phyloP scores from a whole-genome alignment of 2,888 invertebrate species.

The Eledona agricola region DNA sequence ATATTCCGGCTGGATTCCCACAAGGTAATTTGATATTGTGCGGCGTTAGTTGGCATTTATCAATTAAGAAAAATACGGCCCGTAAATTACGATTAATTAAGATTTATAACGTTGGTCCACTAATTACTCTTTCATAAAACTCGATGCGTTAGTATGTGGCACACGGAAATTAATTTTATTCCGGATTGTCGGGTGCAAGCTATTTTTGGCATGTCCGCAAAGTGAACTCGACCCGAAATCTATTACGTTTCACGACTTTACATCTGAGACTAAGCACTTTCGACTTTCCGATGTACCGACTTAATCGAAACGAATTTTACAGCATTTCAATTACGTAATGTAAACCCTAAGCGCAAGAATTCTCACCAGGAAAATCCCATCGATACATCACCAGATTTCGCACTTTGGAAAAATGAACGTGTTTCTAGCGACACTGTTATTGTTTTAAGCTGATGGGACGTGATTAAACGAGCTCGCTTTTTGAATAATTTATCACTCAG shows the following conservation, averaged over 20 bases:
- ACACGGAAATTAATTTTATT: conserved; percentile 18
- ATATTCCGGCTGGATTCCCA: conserved; percentile 2
- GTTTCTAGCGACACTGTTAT: conserved; percentile 17
- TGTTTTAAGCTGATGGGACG: conserved; percentile 27
- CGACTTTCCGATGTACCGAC: too few relatives aligned
- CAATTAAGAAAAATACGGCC: conserved; percentile 27
- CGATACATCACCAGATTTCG: neutral
- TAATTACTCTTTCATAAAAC: conserved; percentile 30
- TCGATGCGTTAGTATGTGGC: conserved; percentile 7
- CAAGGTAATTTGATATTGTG: conserved; percentile 13
- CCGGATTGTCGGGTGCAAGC: conserved; percentile 2
- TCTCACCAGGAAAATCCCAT: conserved; percentile 22
- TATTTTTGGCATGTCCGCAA: conserved; percentile 3
- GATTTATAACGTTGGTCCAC: conserved; percentile 30
- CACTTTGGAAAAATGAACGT: conserved; percentile 2
- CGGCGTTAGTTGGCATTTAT: conserved; percentile 29
- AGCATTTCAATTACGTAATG: too few relatives aligned
- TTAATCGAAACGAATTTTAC: too few relatives aligned
- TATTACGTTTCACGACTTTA: too few relatives aligned
- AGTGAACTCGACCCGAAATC: too few relatives aligned
- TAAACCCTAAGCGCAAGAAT: conserved; percentile 34
- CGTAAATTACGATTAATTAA: conserved; percentile 30
- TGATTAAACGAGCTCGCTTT: conserved; percentile 28
- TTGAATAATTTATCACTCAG: conserved; percentile 30
- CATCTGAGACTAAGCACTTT: too few relatives aligned